Evolutionary conservation across 37 sponge, comb jelly and placozoan species (phyloP), one percentile per base, ranked within the genome.

Genomic region (Agelas oroides): DNA sequence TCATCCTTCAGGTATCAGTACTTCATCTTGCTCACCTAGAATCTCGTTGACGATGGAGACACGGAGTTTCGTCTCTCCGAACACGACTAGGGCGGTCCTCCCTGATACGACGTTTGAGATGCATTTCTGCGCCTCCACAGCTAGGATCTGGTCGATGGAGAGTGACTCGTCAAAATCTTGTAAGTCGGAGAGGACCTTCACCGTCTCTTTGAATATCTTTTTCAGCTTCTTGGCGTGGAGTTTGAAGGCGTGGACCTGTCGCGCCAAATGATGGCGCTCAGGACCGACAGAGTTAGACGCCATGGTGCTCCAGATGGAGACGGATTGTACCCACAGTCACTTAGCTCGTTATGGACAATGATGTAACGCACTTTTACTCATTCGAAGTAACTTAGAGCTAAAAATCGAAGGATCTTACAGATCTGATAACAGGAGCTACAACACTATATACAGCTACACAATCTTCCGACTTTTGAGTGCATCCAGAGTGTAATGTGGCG

Each of bases 91-190:
- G 8, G 96, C 93, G 8, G 89, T 87, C 2, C 88, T 73, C 8
- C 95, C 95, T 21, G 86, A 91, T 35, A 94, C 95, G 5, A 94
- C 89, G 33, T 91, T 91, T 14, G 92, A 91, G 64, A 94, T 94
- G 39, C 91, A 91, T 64, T 87, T 84, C 73, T 91, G 92, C 28
- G 86, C 92, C 28, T 86, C 53, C 31, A 94, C 85, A 23, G 88
- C 88, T 39, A 94, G 38, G 19, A 91, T 88, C 28, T 75, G 52
- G 61, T 91, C 95, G 14, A 91, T 80, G 30, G 95, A 94, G 59
- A 94, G 80, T 5, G 78, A 59, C 70, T 91, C 89, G 66, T 94
- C 91, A 76, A 94, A 94, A 57, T 88, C 91, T 65, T 94, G 95
- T 62, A 94, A 36, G 65, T 94, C 95, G 0, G 95, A 88, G 56